A percentile compares a stretch with the other conserved stretches of the same genome.
phyloP scores from a whole-genome alignment of 2,113 vertebrate species.

The Calidris pygmaea region DNA sequence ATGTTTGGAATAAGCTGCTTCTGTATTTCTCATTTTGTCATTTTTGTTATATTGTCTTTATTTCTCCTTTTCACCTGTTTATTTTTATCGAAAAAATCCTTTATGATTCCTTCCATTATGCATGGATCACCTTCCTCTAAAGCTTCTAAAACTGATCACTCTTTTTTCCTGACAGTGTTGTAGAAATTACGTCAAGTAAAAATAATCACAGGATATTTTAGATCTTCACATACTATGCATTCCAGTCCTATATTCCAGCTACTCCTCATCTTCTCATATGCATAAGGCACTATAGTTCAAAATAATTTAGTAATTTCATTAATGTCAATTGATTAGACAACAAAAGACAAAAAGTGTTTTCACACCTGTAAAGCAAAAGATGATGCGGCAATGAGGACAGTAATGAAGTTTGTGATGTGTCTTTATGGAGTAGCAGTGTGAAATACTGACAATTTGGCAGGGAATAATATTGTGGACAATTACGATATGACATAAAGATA shows the following conservation, averaged over 20 bases:
- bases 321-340: neutral
- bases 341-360: neutral
- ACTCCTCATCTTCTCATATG: neutral
- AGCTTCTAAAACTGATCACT: neutral
- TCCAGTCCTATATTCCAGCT: neutral
- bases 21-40: neutral
- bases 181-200: neutral
- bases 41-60: neutral
- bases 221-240: neutral
- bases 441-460: neutral
- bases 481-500: neutral
- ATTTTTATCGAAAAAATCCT: neutral
- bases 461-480: neutral
- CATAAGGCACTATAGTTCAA: neutral
- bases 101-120: neutral
- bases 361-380: neutral
- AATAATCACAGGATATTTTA: neutral
- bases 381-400: neutral
- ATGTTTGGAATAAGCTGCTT: neutral
- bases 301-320: neutral
- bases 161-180: neutral
- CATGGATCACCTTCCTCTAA: neutral
- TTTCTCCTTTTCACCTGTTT: neutral
- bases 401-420: neutral
- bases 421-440: neutral